Percentiles rank a stretch among this genome's conserved stretches.
Conservation (phyloP, 2,113 vertebrate species). For the Neopipo cinnamomea region DNA sequence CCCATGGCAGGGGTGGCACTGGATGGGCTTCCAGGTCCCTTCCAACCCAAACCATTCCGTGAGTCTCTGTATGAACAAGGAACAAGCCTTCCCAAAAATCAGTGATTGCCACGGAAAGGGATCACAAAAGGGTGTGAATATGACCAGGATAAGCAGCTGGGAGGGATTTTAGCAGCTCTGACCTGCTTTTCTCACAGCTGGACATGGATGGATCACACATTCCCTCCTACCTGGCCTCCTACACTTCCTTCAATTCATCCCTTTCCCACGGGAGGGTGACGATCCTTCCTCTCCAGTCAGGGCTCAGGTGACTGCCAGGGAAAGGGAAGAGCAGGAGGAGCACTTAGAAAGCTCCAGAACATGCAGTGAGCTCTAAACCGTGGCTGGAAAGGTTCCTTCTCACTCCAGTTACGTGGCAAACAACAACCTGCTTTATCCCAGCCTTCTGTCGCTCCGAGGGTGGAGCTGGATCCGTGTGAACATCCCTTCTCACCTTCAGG, state of each 20-base stretch:
- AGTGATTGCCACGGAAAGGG: background rate
- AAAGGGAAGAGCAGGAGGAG: background rate
- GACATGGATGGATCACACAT: background rate
- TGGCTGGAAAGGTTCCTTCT: background rate
- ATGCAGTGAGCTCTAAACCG: background rate
- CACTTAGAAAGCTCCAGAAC: background rate
- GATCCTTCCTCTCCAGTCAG: background rate
- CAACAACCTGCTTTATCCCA: background rate
- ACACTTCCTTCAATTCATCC: background rate
- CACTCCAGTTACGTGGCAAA: background rate
- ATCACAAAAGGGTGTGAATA: background rate
- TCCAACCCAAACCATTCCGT: background rate
- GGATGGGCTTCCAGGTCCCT: background rate
- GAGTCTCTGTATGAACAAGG: background rate
- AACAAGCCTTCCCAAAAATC: background rate
- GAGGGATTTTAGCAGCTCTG: background rate
- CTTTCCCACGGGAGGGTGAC: background rate
- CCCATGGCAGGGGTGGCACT: background rate
- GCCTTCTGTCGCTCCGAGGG: background rate
- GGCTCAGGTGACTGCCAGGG: background rate
- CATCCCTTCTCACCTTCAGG: background rate
- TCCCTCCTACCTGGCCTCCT: background rate
- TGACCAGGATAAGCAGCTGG: background rate
- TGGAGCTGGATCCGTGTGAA: background rate
- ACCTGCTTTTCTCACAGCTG: background rate